Evolutionary conservation across 1,140 invertebrate genomes (phyloP), one percentile per base, ranked within the genome.

Genomic region (Phthorimaea operculella): DNA sequence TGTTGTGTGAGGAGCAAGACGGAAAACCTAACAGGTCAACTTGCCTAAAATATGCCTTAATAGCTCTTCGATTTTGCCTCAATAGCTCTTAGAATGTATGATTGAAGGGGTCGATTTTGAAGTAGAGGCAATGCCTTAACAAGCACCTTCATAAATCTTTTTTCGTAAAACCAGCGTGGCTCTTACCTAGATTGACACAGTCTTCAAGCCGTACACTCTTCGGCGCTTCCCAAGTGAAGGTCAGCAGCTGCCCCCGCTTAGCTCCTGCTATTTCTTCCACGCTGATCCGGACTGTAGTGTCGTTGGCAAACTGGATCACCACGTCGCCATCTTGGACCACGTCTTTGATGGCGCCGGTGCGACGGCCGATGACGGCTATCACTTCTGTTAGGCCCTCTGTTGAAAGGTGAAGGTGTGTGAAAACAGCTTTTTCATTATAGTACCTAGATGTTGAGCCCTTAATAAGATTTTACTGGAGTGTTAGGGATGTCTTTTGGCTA

Each of bases 161-260:
- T 28, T 28, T 28, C 39, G 28, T 17, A 6, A 28, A 4, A 28
- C 6, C 2, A 4, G 21, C 6, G 21, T 42, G 10, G 14, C 21
- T 52, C 67, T 67, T 60, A 81, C 78, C 75, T 51, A 81, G 58
- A 59, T 77, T 72, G 34, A 77, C 59, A 50, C 80, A 83, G 52
- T 83, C 80, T 44, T 79, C 74, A 4, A 81, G 54, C 18, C 61
- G 51, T n/a, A 64, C 52, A 18, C 55, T 67, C 42, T 69, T 73
- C 7, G 72, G 69, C 7, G 74, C 66, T 28, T 66, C 63, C 80
- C 78, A 83, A 14, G 58, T 70, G 10, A 83, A 42, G 0, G 66
- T 70, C 12, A 83, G 18, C 0, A 77, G 51, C 34, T 73, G 56
- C 0, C 76, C 71, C 0, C 33, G 62, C 47, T 58, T 64, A 12